These are phyloP conservation scores for Rhynchonycteris naso DNA, from an alignment of 2,797 vertebrate species.

Conservation along the genomic window DNA sequence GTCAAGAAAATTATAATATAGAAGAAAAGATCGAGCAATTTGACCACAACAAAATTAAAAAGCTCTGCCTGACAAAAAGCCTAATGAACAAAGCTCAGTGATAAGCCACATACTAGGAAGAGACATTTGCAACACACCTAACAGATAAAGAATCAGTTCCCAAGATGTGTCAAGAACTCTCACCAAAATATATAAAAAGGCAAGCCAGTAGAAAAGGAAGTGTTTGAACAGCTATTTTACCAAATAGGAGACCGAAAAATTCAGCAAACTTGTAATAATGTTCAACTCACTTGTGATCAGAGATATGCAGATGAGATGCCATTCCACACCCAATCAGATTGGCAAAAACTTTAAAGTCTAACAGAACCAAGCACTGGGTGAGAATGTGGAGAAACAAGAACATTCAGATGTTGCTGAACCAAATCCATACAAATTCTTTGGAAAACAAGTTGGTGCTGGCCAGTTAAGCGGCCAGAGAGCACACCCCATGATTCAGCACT, in stretches of 20 bases:
- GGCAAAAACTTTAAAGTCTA: not conserved
- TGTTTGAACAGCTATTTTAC: not conserved
- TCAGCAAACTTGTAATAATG: not conserved
- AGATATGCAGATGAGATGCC: not conserved
- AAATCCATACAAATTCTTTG: not conserved
- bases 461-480: fast-evolving
- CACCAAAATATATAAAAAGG: not conserved
- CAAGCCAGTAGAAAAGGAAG: not conserved
- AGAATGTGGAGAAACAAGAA: not conserved
- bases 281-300: not conserved
- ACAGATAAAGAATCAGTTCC: not conserved
- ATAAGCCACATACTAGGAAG: not conserved
- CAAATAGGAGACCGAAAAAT: not conserved
- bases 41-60: not conserved
- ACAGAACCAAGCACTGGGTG: not conserved
- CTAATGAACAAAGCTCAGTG: not conserved
- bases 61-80: not conserved
- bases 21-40: not conserved
- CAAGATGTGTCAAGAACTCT: not conserved
- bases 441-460: conserved; percentile 8
- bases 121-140: not conserved
- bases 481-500: conserved; percentile 6
- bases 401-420: not conserved
- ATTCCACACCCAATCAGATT: not conserved
- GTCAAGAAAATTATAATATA: not conserved